Evolutionary conservation across 2,113 vertebrate genomes (phyloP), one percentile per base, ranked within the genome.

Genomic region (Clarias batrachus): DNA sequence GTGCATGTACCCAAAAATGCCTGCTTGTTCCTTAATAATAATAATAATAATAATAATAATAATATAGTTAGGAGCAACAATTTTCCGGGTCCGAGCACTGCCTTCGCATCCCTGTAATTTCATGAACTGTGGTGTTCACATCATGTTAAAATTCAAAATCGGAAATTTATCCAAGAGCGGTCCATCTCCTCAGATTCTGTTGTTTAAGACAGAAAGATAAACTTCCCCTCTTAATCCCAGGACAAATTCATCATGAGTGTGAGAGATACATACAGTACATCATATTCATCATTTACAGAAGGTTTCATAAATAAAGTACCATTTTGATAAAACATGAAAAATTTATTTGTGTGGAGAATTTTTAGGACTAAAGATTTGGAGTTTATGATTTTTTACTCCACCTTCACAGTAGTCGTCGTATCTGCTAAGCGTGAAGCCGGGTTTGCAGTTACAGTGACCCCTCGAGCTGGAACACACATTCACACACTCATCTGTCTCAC

Each of bases 341-440:
- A 37, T 8, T 6, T 48, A n/a, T 48, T 48, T 48, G 41, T 48
- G 4, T 48, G 41, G 41, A 48, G 7, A 48, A 48, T 48, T 48
- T 48, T 48, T 48, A 48, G 48, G 6, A 41, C 6, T 41, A 41
- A 48, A 8, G 48, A 48, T 48, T 19, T 41, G 70, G 16, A 83
- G 23, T 41, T 62, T 56, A 25, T 33, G 11, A 33, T 13, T 7
- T 48, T 48, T 48, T 48, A 21, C 17, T 30, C 1, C 93, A 99
- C 98, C 97, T 97, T 98, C 96, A 93, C 97, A 99, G 76, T 92
- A 89, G 88, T 92, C 94, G 27, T 95, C 95, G 70, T 96, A 93
- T 89, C 84, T 91, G 91, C 94, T 97, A 86, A 96, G 93, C 33
- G 90, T 81, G 89, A 95, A 99, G 2, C 97, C 97, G 37, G 93